Conservation (phyloP, 1,140 invertebrate genomes). For the Pseudachorutes palmiensis region DNA sequence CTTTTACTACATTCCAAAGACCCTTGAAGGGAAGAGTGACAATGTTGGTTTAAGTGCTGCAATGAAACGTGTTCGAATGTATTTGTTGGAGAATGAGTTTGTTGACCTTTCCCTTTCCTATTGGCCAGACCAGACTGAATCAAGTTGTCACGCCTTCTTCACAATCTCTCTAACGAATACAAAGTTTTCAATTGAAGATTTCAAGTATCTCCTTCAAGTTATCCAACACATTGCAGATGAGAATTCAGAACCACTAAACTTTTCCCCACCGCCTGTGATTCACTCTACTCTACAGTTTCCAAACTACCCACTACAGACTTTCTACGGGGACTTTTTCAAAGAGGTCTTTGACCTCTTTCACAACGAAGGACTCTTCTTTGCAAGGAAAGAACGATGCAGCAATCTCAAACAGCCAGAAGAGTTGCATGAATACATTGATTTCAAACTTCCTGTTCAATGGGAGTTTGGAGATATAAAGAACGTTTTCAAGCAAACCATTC, state of each 20-base stretch:
- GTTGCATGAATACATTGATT: slow-evolving; percentile 9
- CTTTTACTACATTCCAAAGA: slow-evolving; percentile 7
- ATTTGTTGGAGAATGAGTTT: background rate
- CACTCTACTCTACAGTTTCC: background rate
- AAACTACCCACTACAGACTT: background rate
- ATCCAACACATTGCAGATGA: slow-evolving; percentile 1
- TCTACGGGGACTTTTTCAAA: slow-evolving; percentile 1
- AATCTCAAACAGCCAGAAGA: slow-evolving; percentile 14
- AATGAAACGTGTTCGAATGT: background rate
- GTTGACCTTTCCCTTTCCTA: background rate
- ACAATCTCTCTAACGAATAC: slow-evolving; percentile 11
- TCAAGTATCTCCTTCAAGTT: slow-evolving; percentile 4
- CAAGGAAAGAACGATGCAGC: background rate
- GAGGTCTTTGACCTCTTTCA: background rate
- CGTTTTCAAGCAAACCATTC: background rate
- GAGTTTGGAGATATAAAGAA: background rate
- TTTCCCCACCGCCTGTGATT: background rate
- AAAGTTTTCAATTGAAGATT: background rate
- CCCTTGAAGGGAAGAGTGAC: background rate
- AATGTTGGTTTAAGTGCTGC: background rate
- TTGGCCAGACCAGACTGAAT: background rate
- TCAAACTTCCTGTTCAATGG: background rate
- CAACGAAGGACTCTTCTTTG: slow-evolving; percentile 4
- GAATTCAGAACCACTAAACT: background rate
- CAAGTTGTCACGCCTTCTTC: slow-evolving; percentile 1